Base-by-base conservation (phyloP, 2,113 vertebrate species). In the Erythrocebus patas region DNA sequence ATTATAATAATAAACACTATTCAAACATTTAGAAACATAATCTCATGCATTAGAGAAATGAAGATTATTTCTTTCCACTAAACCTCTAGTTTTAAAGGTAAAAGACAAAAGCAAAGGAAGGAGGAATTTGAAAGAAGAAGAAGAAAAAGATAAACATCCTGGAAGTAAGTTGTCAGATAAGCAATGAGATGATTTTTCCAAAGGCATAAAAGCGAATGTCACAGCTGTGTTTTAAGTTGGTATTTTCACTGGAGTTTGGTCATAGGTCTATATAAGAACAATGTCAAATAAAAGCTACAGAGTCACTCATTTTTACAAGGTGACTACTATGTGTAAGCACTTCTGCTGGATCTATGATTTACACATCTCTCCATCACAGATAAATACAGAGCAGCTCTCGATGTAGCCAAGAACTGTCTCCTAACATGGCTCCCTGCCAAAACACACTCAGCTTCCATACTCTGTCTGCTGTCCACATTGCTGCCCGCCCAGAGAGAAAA, bases 261-360 rank as follows among this genome's bases (percentile, higher is more conserved):
- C 79, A 93, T 92, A 90, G 50, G 55, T 95, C 86, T 96, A 27
- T 70, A 88, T 81, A 78, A 90, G 92, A 97, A 95, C 88, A 93
- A 86, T 89, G 84, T 57, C 94, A 95, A 92, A 88, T 90, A 90
- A 97, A 96, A 95, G 78, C 80, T 91, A 76, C 14, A 80, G 92
- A 95, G 95, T 93, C 93, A 81, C 91, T 96, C 70, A 89, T 68
- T 95, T 97, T 97, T 94, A 94, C 72, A 95, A 94, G 89, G 81
- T 95, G 88, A 96, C 92, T 95, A 87, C 72, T 85, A 66, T 89
- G 61, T 94, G n/a, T 89, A 80, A 96, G 92, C n/a, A 76, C 50
- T 97, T 90, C 64, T 90, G 80, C 30, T 75, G 57, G 22, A 48
- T 83, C 91, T 87, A 38, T 72, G 92, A 93, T 94, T 97, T 97